Evolutionary conservation across 2,888 invertebrate genomes (phyloP), one percentile per base, ranked within the genome.

Genomic region (Hecatera dysodea): DNA sequence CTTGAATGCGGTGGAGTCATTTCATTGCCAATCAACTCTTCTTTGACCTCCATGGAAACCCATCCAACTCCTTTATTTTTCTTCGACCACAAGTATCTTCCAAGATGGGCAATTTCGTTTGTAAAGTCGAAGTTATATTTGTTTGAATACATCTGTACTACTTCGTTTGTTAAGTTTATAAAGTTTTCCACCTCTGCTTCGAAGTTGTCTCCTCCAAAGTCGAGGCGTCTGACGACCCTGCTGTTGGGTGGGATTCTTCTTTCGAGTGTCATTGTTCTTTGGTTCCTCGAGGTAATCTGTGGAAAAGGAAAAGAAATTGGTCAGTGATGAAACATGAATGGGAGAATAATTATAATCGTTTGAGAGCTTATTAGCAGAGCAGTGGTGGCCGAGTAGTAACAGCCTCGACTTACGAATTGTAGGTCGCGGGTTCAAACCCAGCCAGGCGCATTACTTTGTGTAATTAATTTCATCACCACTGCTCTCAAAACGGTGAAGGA

Each of bases 41-140:
- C 63, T 5, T 75, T 82, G 0, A 80, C 29, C 53, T 85, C 82
- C 12, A 88, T 71, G 0, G 89, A 88, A 2, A 91, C 77, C 91
- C 92, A 93, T 19, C 86, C 83, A 2, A 83, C 72, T 7, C 76
- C 84, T n/a, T 81, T 82, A 82, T 72, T 75, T 2, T 70, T 80
- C 27, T 76, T 92, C 17, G 22, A 57, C 97, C 97, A 97, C 68
- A 93, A 90, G 82, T 94, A 96, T 9, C 87, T 88, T 1, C 97
- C 97, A 61, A 88, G 85, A 46, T 93, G 67, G 5, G 93, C 89
- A 1, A 89, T 83, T 72, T 96, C 97, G 1, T 95, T 96, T 70
- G 90, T 90, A 66, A 97, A 96, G 87, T 97, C 97, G 60, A 96
- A 97, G 82, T 97, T 97, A 95, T 96, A 97, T 75, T 93, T 94